phyloP scores from a whole-genome alignment of 1,140 invertebrate species.

The Mycetomoellerius zeteki region DNA sequence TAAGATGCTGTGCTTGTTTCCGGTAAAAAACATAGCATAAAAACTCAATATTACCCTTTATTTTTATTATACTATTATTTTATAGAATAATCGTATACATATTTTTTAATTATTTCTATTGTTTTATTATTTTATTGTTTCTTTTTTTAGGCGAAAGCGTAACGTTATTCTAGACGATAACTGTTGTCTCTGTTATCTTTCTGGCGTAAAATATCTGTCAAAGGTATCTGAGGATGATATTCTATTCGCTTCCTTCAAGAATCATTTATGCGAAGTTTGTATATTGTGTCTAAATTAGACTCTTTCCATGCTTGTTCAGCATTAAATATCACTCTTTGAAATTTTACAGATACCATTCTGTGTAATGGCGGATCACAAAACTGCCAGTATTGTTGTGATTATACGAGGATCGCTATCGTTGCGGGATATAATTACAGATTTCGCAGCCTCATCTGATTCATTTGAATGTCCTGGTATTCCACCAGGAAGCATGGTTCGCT shows the following conservation, averaged over 20 bases:
- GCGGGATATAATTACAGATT: slow-evolving; percentile 95
- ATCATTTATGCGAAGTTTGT: slow-evolving; percentile 93
- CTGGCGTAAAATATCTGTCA: slow-evolving; percentile 93
- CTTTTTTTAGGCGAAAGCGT: slow-evolving; percentile 88
- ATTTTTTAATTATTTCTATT: not conserved
- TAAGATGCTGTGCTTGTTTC: slow-evolving; percentile 92
- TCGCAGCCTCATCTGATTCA: slow-evolving; percentile 93
- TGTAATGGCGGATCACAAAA: slow-evolving; percentile 94
- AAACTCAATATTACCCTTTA: not conserved
- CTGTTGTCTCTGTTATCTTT: slow-evolving; percentile 95
- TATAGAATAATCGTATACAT: not conserved
- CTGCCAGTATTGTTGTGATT: slow-evolving; percentile 93
- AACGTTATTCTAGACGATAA: slow-evolving; percentile 94
- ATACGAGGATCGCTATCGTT: slow-evolving; percentile 96
- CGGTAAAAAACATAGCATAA: slow-evolving; percentile 85
- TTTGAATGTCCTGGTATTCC: slow-evolving; percentile 92
- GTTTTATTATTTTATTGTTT: not conserved
- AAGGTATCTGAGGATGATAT: slow-evolving; percentile 92
- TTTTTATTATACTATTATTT: not conserved
- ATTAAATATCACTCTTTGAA: slow-evolving; percentile 5
- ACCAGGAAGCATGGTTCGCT: slow-evolving; percentile 88
- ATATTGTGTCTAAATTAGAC: not conserved
- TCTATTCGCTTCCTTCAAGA: slow-evolving; percentile 95
- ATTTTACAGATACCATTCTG: slow-evolving; percentile 93
- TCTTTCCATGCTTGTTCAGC: not conserved